These are phyloP conservation scores for Silvanus unidentatus DNA, from an alignment of 2,888 invertebrate genomes.

Conservation along the genomic window DNA sequence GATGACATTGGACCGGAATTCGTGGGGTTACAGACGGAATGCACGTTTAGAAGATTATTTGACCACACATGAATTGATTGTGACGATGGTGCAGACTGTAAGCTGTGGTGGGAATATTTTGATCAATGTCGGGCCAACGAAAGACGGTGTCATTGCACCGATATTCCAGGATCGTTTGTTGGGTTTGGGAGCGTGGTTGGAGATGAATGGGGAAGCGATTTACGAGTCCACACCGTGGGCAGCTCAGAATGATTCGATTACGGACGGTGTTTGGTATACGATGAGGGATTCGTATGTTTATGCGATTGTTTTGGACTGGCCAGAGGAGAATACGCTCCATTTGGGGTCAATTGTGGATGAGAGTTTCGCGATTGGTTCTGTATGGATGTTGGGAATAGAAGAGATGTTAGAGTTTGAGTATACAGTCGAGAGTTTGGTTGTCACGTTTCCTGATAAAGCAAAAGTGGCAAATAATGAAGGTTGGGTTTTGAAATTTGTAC, in stretches of 20 bases:
- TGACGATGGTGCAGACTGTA: slow-evolving; percentile 67
- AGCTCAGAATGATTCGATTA: slow-evolving; percentile 74
- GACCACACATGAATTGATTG: slow-evolving; percentile 61
- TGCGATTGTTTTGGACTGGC: slow-evolving; percentile 68
- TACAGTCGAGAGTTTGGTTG: slow-evolving; percentile 7
- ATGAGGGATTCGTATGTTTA: slow-evolving; percentile 49
- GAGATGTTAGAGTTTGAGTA: slow-evolving; percentile 8
- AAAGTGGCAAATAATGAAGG: slow-evolving; percentile 44
- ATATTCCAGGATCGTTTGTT: slow-evolving; percentile 81
- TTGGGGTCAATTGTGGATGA: slow-evolving; percentile 23
- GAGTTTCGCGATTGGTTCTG: slow-evolving; percentile 34
- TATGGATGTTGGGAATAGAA: slow-evolving; percentile 50
- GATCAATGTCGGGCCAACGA: slow-evolving; percentile 85
- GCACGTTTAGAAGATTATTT: slow-evolving; percentile 63
- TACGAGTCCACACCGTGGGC: slow-evolving; percentile 73
- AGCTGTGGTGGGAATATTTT: slow-evolving; percentile 83
- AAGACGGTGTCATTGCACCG: slow-evolving; percentile 77
- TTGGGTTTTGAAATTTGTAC: slow-evolving; percentile 48
- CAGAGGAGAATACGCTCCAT: slow-evolving; percentile 50
- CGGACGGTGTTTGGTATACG: slow-evolving; percentile 44
- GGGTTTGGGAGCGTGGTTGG: slow-evolving; percentile 74
- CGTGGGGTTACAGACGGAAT: slow-evolving; percentile 82
- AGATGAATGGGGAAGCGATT: slow-evolving; percentile 78
- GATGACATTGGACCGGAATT: slow-evolving; percentile 79
- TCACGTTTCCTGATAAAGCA: slow-evolving; percentile 46